phyloP scores from a whole-genome alignment of 2,113 vertebrate genomes.

The Sylvilagus bachmani region DNA sequence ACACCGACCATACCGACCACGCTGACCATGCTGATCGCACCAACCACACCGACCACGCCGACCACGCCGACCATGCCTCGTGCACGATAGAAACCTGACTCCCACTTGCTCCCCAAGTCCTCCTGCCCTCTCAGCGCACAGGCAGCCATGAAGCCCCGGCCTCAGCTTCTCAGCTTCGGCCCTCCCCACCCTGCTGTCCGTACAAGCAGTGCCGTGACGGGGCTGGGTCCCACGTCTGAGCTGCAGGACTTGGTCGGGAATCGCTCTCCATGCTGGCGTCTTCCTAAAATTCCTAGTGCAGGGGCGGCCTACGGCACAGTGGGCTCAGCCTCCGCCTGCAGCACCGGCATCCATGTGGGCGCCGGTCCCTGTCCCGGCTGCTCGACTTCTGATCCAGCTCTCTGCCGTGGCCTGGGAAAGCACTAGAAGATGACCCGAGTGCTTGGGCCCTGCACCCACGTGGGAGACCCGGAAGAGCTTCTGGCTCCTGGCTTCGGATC shows the following conservation, averaged over 20 bases:
- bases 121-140: not conserved
- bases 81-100: not conserved
- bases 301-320: not conserved
- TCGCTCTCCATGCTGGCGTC: too few species aligned
- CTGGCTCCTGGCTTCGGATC: too few species aligned
- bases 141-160: not conserved
- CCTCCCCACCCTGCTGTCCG: not conserved
- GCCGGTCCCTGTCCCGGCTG: too few species aligned
- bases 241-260: accelerated
- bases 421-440: too few species aligned
- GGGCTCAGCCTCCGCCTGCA: slow-evolving; percentile 57
- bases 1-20: accelerated
- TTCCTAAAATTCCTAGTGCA: too few species aligned
- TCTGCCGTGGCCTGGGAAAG: too few species aligned
- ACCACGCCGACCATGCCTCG: not conserved
- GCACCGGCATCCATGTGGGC: too few species aligned
- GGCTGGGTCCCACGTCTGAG: not conserved
- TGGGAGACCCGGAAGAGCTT: too few species aligned
- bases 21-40: accelerated
- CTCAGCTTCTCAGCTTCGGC: accelerated
- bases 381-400: too few species aligned
- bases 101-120: not conserved
- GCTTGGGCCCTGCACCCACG: too few species aligned
- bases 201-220: not conserved
- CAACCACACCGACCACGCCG: too few species aligned